Evolutionary conservation across 2,113 vertebrate species (phyloP).

Genomic region (Platysternon megacephalum): DNA sequence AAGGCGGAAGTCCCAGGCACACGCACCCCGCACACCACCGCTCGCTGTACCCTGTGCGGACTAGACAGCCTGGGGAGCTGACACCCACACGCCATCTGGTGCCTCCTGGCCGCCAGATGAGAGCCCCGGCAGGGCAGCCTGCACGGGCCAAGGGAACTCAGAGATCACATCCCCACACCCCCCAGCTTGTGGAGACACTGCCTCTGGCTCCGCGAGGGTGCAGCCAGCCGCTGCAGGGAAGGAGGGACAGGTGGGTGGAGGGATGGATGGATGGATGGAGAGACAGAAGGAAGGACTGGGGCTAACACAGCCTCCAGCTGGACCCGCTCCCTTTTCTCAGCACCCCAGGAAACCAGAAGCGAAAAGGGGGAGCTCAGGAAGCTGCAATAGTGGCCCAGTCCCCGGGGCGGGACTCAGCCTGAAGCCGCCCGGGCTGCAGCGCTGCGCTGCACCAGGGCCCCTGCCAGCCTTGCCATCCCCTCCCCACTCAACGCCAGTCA

Average conservation of each 20-base stretch:
- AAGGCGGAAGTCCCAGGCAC: slow-evolving; percentile 40
- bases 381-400: slow-evolving; percentile 30
- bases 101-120: not conserved
- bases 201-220: not conserved
- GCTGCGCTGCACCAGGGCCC: too few species aligned
- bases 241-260: not conserved
- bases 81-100: not conserved
- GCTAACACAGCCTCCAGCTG: slow-evolving; percentile 60
- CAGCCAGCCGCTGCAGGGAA: not conserved
- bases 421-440: not conserved
- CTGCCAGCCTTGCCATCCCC: not conserved
- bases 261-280: not conserved
- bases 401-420: not conserved
- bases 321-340: slow-evolving; percentile 22
- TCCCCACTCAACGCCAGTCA: not conserved
- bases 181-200: not conserved
- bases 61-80: slow-evolving; percentile 21
- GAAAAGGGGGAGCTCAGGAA: slow-evolving; percentile 59
- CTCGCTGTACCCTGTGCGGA: slow-evolving; percentile 49
- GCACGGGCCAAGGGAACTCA: not conserved
- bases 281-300: slow-evolving; percentile 65
- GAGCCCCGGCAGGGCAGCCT: not conserved
- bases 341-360: slow-evolving; percentile 66
- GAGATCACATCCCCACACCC: not conserved
- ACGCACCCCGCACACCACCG: not conserved